phyloP scores from a whole-genome alignment of 2,797 vertebrate species.

The Euthynnus affinis region DNA sequence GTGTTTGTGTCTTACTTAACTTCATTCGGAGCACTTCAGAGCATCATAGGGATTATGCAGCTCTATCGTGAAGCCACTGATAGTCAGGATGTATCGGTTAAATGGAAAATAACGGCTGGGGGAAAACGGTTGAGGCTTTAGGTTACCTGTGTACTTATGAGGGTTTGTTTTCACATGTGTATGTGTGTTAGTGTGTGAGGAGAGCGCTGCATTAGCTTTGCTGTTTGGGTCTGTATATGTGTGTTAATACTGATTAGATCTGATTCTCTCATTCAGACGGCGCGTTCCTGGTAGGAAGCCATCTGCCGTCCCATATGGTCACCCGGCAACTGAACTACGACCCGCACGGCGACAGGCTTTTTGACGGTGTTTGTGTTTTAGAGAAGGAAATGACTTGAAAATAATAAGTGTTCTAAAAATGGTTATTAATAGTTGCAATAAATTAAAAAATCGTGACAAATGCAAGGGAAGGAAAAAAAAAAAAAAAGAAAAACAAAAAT shows the following conservation, averaged over 20 bases:
- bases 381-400: constrained; percentile 1
- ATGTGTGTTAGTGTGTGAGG: constrained; percentile 23
- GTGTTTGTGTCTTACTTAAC: not conserved
- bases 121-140: not conserved
- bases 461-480: constrained; percentile 3
- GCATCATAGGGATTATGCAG: not conserved
- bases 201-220: constrained; percentile 22
- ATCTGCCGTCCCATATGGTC: constrained; percentile 82
- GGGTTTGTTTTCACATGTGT: constrained; percentile 26
- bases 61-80: not conserved
- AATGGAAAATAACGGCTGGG: not conserved
- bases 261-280: constrained; percentile 68
- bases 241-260: constrained; percentile 73
- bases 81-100: not conserved
- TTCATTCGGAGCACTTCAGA: too few relatives aligned
- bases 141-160: not conserved
- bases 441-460: constrained; percentile 49
- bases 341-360: constrained; percentile 37
- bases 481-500: constrained; percentile 13
- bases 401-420: constrained; percentile 14
- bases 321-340: constrained; percentile 52
- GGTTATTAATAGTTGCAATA: constrained; percentile 19
- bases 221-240: constrained; percentile 46
- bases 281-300: constrained; percentile 61
- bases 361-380: constrained; percentile 7